A percentile compares a stretch with the other conserved stretches of the same genome.
Conservation (phyloP, 2,113 vertebrate genomes). For the Mungos mungo region DNA sequence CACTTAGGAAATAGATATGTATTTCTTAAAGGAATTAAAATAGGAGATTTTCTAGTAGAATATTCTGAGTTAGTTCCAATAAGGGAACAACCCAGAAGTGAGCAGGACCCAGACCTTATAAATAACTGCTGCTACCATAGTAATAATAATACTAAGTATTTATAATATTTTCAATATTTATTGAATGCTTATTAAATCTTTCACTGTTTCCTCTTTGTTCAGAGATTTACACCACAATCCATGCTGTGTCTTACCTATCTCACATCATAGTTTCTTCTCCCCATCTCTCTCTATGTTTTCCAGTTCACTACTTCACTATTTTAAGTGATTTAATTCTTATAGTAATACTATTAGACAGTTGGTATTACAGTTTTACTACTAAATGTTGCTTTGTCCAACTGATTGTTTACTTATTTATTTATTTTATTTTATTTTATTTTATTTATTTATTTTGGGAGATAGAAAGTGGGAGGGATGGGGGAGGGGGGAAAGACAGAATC, state of each 20-base stretch:
- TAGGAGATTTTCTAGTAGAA: neutral
- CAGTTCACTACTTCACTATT: neutral
- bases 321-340: neutral
- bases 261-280: neutral
- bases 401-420: neutral
- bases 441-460: no score
- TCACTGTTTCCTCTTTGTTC: slow-evolving; percentile 28
- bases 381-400: neutral
- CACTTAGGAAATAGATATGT: neutral
- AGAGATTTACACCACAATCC: neutral
- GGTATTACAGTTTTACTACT: neutral
- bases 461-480: no score
- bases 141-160: neutral
- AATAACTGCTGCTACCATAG: neutral
- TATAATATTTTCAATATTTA: neutral
- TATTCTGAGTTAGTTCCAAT: neutral
- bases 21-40: neutral
- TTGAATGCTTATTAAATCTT: neutral
- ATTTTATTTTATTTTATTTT: no score
- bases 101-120: neutral
- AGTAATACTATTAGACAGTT: neutral
- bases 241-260: neutral
- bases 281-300: neutral
- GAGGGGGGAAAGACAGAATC: no score
- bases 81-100: neutral